Percentiles rank a stretch among this genome's conserved stretches.
Evolutionary conservation across 2,113 vertebrate genomes (phyloP).

Genomic region (Percopsis transmontana): DNA sequence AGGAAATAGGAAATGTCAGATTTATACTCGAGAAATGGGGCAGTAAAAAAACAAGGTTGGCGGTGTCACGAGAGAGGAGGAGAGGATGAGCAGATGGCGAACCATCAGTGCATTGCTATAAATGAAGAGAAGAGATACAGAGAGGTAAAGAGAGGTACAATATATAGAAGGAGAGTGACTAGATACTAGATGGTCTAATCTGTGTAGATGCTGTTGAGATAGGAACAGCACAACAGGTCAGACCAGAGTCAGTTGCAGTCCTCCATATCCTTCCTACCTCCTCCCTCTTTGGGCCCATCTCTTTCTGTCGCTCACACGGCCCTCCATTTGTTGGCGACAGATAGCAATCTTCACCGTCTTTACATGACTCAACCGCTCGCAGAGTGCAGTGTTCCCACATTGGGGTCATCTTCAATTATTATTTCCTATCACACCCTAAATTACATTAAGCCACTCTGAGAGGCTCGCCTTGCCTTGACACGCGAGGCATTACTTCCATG

Average conservation of each 20-base stretch:
- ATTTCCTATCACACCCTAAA: slow-evolving; percentile 42
- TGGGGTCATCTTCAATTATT: slow-evolving; percentile 68
- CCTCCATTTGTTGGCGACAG: slow-evolving; percentile 33
- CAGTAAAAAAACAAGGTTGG: slow-evolving; percentile 28
- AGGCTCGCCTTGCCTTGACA: slow-evolving; percentile 42
- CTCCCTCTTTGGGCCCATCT: not conserved
- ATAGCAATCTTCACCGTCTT: slow-evolving; percentile 26
- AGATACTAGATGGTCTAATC: slow-evolving; percentile 34
- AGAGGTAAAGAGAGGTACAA: slow-evolving; percentile 18
- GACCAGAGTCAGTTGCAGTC: slow-evolving; percentile 29
- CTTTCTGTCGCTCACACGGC: slow-evolving; percentile 11
- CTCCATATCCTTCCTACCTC: slow-evolving; percentile 19
- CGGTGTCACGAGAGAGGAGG: not conserved
- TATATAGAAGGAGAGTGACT: slow-evolving; percentile 16
- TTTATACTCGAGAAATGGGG: slow-evolving; percentile 28
- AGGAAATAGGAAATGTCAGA: slow-evolving; percentile 30
- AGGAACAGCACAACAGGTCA: slow-evolving; percentile 33
- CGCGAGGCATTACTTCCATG: slow-evolving; percentile 32
- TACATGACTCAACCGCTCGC: slow-evolving; percentile 39
- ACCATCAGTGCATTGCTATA: not conserved
- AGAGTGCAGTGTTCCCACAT: slow-evolving; percentile 54
- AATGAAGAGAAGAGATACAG: slow-evolving; percentile 9
- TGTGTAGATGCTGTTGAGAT: slow-evolving; percentile 21
- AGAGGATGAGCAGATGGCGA: slow-evolving; percentile 10
- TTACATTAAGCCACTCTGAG: slow-evolving; percentile 52